phyloP scores from a whole-genome alignment of 2,888 invertebrate genomes.

The Pseudeuparius sepicola region DNA sequence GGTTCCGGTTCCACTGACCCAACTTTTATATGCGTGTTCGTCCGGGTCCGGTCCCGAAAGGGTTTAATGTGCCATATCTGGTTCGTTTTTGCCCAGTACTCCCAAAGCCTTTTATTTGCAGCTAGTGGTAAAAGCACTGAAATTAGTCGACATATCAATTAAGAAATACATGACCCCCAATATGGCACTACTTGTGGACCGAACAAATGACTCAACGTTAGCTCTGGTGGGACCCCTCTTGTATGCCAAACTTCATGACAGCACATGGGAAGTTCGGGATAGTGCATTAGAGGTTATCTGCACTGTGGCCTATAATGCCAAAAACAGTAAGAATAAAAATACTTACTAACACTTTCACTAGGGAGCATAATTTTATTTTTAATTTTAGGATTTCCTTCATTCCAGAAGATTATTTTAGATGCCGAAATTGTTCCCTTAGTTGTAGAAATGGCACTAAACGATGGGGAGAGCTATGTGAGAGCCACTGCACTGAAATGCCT shows the following conservation, averaged over 20 bases:
- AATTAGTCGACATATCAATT: constrained; percentile 58
- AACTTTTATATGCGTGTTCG: no score
- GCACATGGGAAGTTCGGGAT: constrained; percentile 71
- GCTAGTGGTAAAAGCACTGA: constrained; percentile 61
- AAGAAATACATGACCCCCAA: constrained; percentile 70
- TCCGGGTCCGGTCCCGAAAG: no score
- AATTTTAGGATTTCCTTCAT: constrained; percentile 44
- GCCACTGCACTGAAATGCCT: constrained; percentile 66
- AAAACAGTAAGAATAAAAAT: constrained; percentile 47
- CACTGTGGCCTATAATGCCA: constrained; percentile 59
- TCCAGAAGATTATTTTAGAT: constrained; percentile 59
- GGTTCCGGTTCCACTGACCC: no score
- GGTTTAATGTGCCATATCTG: constrained; percentile 6
- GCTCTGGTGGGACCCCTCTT: constrained; percentile 57
- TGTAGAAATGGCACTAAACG: constrained; percentile 54
- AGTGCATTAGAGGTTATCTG: constrained; percentile 63
- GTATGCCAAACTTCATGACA: constrained; percentile 58
- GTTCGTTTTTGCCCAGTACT: no score
- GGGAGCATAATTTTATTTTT: constrained; percentile 1
- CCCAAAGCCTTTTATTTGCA: constrained; percentile 38
- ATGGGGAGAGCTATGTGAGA: constrained; percentile 65
- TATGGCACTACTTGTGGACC: constrained; percentile 61
- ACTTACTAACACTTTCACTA: neutral
- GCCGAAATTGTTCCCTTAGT: constrained; percentile 55
- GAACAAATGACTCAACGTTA: constrained; percentile 50